phyloP scores from a whole-genome alignment of 2,797 vertebrate genomes.

The Chelidonichthys spinosus region DNA sequence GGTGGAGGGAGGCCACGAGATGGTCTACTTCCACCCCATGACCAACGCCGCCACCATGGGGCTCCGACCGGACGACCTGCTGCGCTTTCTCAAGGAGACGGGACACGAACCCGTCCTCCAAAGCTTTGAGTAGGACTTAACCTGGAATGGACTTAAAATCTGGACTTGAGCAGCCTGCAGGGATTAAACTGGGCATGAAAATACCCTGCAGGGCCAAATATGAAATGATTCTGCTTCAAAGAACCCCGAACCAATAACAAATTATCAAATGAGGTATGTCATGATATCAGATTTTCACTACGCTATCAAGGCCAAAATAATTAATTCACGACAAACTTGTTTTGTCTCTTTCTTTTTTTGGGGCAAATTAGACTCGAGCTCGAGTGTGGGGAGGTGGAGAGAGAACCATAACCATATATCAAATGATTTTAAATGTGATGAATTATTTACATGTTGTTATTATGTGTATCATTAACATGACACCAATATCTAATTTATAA shows the following conservation, averaged over 20 bases:
- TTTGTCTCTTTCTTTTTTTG: too few species aligned
- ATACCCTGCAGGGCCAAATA: neutral
- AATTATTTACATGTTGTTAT: neutral
- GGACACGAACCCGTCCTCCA: constrained; percentile 88
- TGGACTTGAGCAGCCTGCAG: neutral
- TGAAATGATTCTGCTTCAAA: neutral
- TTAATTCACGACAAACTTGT: neutral
- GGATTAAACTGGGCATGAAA: too few species aligned
- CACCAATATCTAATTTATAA: neutral
- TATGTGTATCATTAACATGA: neutral
- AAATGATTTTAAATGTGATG: neutral
- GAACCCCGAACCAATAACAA: neutral
- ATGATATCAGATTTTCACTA: neutral
- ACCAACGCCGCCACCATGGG: constrained; percentile 92
- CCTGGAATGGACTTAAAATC: neutral
- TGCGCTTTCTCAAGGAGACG: constrained; percentile 89
- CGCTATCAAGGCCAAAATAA: neutral
- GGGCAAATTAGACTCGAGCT: neutral
- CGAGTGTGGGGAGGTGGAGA: neutral
- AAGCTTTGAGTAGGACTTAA: constrained; percentile 73
- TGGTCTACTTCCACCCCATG: constrained; percentile 94
- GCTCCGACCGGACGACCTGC: constrained; percentile 87
- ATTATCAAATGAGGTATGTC: neutral
- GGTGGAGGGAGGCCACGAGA: constrained; percentile 85
- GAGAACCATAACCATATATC: neutral